phyloP scores from a whole-genome alignment of 2,113 vertebrate species.

The Oryzias melastigma region DNA sequence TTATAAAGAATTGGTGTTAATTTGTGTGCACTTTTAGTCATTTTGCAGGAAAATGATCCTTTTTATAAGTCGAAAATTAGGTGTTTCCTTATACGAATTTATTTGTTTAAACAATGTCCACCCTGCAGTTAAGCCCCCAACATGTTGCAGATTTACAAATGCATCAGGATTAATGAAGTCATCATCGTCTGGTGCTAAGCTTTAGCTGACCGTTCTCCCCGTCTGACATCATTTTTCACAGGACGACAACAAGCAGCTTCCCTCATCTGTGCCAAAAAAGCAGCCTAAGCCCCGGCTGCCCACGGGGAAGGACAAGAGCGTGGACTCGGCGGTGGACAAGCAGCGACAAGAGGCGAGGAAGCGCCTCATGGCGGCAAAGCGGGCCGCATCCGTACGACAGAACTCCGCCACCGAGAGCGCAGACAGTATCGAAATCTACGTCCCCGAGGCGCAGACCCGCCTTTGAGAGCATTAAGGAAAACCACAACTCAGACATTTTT shows the following conservation, averaged over 20 bases:
- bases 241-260: conserved; percentile 93
- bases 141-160: neutral
- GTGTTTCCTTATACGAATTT: no score
- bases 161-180: neutral
- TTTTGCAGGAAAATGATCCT: no score
- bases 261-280: conserved; percentile 97
- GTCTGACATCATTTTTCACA: conserved; percentile 51
- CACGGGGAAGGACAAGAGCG: conserved; percentile 86
- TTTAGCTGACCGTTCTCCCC: neutral
- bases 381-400: conserved; percentile 92
- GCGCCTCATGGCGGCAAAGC: conserved; percentile 93
- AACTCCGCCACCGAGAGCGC: conserved; percentile 98
- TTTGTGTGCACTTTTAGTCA: no score
- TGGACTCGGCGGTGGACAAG: conserved; percentile 87
- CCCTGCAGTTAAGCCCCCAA: no score
- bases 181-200: neutral
- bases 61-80: no score
- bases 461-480: conserved; percentile 67
- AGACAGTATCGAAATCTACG: conserved; percentile 98
- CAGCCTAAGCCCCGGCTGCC: conserved; percentile 86
- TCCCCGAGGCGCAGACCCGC: conserved; percentile 92
- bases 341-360: conserved; percentile 97
- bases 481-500: conserved; percentile 35
- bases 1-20: no score
- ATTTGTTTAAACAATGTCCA: no score